phyloP scores from a whole-genome alignment of 2,888 invertebrate species.

The Saturnia pavonia region DNA sequence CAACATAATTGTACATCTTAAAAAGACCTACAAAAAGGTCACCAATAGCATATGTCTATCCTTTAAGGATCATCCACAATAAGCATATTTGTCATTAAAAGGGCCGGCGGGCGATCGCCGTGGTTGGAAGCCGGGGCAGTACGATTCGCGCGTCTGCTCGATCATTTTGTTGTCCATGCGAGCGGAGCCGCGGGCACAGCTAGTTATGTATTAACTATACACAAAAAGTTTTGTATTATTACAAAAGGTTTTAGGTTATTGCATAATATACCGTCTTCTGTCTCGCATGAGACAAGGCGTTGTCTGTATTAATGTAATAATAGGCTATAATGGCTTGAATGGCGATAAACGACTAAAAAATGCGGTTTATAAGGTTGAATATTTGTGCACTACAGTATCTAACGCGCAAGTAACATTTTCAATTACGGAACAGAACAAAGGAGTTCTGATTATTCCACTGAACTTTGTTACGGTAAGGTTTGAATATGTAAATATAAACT shows the following conservation, averaged over 20 bases:
- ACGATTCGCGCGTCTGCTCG: no score
- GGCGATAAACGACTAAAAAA: background rate
- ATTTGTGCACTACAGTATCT: background rate
- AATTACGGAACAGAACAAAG: slow-evolving; percentile 1
- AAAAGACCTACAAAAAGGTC: no score
- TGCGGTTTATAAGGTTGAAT: background rate
- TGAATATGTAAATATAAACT: background rate
- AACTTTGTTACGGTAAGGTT: background rate
- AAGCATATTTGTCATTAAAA: no score
- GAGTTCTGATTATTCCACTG: slow-evolving; percentile 8
- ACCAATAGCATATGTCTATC: no score
- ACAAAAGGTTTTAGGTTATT: background rate
- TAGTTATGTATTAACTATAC: no score
- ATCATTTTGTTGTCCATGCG: no score
- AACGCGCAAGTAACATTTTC: background rate
- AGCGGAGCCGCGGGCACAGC: no score
- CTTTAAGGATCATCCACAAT: no score
- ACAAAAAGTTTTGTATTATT: no score
- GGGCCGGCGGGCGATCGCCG: no score
- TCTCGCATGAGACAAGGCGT: background rate
- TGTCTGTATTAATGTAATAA: background rate
- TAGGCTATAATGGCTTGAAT: background rate
- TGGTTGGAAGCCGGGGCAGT: no score
- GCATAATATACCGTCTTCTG: background rate
- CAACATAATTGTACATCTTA: no score